Conservation (phyloP, 37 sponge, comb jelly and placozoan species). For the Geodia barretti region DNA sequence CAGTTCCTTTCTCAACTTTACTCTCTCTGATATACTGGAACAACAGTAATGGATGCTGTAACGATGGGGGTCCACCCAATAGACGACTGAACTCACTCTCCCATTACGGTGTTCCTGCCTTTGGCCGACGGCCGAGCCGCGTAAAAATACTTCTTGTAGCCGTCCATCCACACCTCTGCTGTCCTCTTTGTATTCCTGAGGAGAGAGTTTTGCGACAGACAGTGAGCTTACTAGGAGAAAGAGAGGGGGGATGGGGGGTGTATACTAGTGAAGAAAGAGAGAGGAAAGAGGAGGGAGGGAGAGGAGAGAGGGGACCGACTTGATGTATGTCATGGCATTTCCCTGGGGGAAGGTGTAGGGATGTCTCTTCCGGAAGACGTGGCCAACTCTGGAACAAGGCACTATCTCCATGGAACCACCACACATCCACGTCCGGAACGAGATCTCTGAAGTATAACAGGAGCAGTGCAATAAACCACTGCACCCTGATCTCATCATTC, state of each 20-base stretch:
- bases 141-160: conserved; percentile 86
- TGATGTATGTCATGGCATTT: conserved; percentile 89
- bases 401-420: conserved; percentile 96
- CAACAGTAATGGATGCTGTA: not conserved
- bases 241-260: not conserved
- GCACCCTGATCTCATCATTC: too few species aligned
- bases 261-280: not conserved
- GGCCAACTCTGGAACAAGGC: conserved; percentile 98
- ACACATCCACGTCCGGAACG: conserved; percentile 97
- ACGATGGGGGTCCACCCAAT: too few species aligned
- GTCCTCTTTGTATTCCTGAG: conserved; percentile 82
- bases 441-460: conserved; percentile 88
- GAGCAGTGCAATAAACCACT: too few species aligned
- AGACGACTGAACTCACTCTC: conserved; percentile 28
- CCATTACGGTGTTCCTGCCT: conserved; percentile 31
- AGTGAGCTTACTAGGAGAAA: not conserved
- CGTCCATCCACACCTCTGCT: conserved; percentile 99
- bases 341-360: conserved; percentile 98
- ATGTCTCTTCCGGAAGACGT: conserved; percentile 97
- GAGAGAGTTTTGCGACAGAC: not conserved
- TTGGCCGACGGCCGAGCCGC: conserved; percentile 79
- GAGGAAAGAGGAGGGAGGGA: not conserved
- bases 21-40: conserved; percentile 52
- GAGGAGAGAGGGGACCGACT: conserved; percentile 31
- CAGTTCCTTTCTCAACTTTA: conserved; percentile 63